Base-by-base conservation (phyloP, 2,113 vertebrate genomes). In the Etheostoma spectabile region DNA sequence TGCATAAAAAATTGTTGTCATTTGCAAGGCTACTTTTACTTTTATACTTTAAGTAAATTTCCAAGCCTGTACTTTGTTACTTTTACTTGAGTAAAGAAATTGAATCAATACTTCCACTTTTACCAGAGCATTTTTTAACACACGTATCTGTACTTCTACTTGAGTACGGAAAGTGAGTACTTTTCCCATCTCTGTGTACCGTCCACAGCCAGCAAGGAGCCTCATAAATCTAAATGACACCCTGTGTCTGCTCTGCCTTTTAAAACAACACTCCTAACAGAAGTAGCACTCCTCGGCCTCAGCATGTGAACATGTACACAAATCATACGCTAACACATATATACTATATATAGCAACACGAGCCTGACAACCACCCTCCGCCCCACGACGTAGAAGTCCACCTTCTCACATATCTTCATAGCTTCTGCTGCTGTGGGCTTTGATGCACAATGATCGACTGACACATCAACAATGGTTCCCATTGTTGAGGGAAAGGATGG, bases 211-310 rank as follows among this genome's bases (percentile, higher is more conserved):
- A 4, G n/a, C 21, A 18, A 53, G 52, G 62, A 82, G 45, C 56
- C 53, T 61, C 82, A 73, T 94, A 91, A 93, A 94, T 92, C 93
- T 84, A 68, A 81, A 13, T 73, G 83, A 84, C 82, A 80, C 57
- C 45, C 51, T 63, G 46, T 11, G 53, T 74, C 80, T 89, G 82
- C 46, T 74, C 66, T 78, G 83, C 75, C 84, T 92, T 83, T 84
- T 91, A 89, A 92, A 91, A 62, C 61, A 66, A 77, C 35, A 76
- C 33, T 5, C 70, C 62, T 79, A 64, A 86, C 52, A 62, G 60
- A 63, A 60, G 77, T 18, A 77, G 56, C 27, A 65, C 51, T 59
- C 57, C 3, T 18, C 61, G 30, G 55, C 52, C 49, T 55, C 46
- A 35, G 46, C 30, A 73, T 67, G 76, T 82, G 53, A 77, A 80